These are phyloP conservation scores for Cephalopholis sonnerati DNA, from an alignment of 2,113 vertebrate species.

Conservation along the genomic window DNA sequence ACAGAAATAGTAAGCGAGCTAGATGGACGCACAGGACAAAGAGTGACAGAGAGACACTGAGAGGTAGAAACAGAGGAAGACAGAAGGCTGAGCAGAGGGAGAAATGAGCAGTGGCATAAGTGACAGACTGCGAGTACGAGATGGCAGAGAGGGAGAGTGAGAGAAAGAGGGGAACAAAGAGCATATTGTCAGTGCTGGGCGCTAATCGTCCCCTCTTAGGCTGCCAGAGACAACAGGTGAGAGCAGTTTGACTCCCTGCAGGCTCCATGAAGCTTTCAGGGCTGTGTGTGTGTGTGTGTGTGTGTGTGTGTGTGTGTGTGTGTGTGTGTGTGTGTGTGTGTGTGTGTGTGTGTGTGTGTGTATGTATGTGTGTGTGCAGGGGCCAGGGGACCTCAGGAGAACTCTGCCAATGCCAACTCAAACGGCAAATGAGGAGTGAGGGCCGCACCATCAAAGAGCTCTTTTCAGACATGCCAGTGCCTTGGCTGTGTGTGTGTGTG, in stretches of 20 bases:
- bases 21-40: conserved; percentile 53
- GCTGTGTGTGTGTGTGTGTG: conserved; percentile 55
- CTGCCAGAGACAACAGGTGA: conserved; percentile 88
- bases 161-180: conserved; percentile 76
- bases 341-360: conserved; percentile 29
- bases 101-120: conserved; percentile 62
- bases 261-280: conserved; percentile 81
- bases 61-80: conserved; percentile 57
- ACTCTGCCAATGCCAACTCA: conserved; percentile 77
- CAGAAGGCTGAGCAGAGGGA: conserved; percentile 58
- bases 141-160: conserved; percentile 68
- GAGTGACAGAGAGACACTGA: conserved; percentile 66
- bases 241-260: conserved; percentile 85
- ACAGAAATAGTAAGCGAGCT: conserved; percentile 66
- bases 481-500: conserved; percentile 6
- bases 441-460: conserved; percentile 70
- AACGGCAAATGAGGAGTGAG: conserved; percentile 74
- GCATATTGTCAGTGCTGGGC: conserved; percentile 79
- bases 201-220: conserved; percentile 81
- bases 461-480: conserved; percentile 72
- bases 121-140: conserved; percentile 71
- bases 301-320: conserved; percentile 41
- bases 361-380: conserved; percentile 36
- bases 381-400: conserved; percentile 63
- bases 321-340: conserved; percentile 21